Percentiles rank a stretch among this genome's conserved stretches.
Conservation (phyloP, 2,888 invertebrate species). For the Torymus texanus region DNA sequence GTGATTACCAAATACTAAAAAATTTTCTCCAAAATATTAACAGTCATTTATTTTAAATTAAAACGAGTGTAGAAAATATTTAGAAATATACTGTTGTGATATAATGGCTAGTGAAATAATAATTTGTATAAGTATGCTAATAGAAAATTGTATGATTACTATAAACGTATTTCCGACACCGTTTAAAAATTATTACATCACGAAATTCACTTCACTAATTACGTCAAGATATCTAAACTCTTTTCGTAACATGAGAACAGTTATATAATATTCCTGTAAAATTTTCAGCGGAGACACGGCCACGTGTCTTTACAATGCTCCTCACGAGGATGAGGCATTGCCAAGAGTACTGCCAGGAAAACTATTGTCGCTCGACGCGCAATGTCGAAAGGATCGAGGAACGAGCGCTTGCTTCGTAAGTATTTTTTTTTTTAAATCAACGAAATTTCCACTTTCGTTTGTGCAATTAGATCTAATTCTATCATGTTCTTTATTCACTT, state of each 20-base stretch:
- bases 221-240: no score
- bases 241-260: not conserved
- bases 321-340: conserved; percentile 93
- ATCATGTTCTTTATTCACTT: not conserved
- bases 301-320: conserved; percentile 93
- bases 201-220: no score
- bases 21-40: no score
- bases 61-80: no score
- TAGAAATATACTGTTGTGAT: no score
- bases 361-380: conserved; percentile 91
- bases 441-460: not conserved
- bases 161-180: no score
- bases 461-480: not conserved
- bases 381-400: conserved; percentile 93
- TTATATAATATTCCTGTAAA: conserved; percentile 38
- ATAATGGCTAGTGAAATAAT: no score
- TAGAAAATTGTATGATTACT: no score
- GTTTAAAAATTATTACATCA: no score
- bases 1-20: no score
- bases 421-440: conserved; percentile 4
- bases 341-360: conserved; percentile 93
- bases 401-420: conserved; percentile 89
- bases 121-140: no score
- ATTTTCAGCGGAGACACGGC: conserved; percentile 92
- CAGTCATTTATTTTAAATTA: no score